phyloP scores from a whole-genome alignment of 2,113 vertebrate genomes.

The Dipodomys ordii region DNA sequence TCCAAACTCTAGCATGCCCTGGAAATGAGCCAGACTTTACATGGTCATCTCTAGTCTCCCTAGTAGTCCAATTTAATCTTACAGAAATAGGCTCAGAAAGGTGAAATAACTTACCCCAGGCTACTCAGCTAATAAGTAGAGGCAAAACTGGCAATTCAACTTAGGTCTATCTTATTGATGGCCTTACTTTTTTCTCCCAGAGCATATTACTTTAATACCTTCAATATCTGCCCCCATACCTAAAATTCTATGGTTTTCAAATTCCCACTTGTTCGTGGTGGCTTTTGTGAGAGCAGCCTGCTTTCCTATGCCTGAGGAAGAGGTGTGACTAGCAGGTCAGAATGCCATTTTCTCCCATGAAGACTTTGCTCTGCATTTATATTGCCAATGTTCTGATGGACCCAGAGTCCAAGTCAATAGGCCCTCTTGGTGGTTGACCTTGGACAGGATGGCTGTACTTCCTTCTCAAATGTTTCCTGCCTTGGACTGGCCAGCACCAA shows the following conservation, averaged over 20 bases:
- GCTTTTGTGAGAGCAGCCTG: neutral
- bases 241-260: neutral
- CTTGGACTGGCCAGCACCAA: neutral
- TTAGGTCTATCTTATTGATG: neutral
- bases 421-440: neutral
- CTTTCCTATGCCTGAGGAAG: neutral
- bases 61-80: neutral
- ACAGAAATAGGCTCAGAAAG: neutral
- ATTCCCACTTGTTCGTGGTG: neutral
- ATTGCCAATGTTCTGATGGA: neutral
- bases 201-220: neutral
- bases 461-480: neutral
- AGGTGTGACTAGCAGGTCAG: neutral
- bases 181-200: neutral
- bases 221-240: neutral
- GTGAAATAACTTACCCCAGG: neutral
- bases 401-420: neutral
- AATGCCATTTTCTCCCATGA: neutral
- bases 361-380: neutral
- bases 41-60: neutral
- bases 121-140: neutral
- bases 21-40: neutral
- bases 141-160: neutral
- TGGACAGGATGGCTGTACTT: neutral
- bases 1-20: too few relatives aligned